Percentiles rank a stretch among this genome's conserved stretches.
phyloP scores from a whole-genome alignment of 1,140 invertebrate genomes.

The Euura saliciscinereae region DNA sequence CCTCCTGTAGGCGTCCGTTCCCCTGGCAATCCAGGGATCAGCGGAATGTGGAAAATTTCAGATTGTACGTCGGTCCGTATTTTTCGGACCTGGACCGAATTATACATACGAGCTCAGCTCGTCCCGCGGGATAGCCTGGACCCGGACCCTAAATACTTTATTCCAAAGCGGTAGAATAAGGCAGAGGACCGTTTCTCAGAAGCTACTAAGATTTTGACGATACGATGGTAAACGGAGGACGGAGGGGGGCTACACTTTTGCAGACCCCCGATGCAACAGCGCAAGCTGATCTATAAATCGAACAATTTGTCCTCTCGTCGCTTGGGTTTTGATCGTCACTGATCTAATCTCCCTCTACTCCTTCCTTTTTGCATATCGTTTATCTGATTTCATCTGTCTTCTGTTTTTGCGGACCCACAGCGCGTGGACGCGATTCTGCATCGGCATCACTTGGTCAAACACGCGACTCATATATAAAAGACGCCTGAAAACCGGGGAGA shows the following conservation, averaged over 20 bases:
- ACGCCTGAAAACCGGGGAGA: no score
- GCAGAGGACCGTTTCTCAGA: constrained; percentile 34
- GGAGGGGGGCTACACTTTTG: no score
- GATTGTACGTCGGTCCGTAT: no score
- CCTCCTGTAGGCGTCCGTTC: background rate
- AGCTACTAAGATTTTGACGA: constrained; percentile 53
- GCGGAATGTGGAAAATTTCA: constrained; percentile 14
- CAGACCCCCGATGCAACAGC: no score
- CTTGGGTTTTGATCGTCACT: constrained; percentile 50
- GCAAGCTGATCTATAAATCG: constrained; percentile 50
- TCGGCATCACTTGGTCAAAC: no score
- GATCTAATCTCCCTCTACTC: background rate
- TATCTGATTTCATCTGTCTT: constrained; percentile 7
- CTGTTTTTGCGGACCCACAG: background rate
- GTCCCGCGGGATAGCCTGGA: no score
- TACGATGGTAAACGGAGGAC: constrained; percentile 28
- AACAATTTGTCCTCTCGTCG: constrained; percentile 54
- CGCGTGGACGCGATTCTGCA: no score
- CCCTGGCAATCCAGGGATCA: background rate
- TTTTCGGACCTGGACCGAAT: no score
- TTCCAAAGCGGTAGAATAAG: no score
- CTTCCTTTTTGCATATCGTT: background rate
- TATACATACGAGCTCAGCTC: no score
- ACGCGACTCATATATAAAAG: no score
- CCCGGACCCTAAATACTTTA: no score